Base-by-base conservation (phyloP, 2,888 invertebrate species). In the Scaptomyza polygonia region DNA sequence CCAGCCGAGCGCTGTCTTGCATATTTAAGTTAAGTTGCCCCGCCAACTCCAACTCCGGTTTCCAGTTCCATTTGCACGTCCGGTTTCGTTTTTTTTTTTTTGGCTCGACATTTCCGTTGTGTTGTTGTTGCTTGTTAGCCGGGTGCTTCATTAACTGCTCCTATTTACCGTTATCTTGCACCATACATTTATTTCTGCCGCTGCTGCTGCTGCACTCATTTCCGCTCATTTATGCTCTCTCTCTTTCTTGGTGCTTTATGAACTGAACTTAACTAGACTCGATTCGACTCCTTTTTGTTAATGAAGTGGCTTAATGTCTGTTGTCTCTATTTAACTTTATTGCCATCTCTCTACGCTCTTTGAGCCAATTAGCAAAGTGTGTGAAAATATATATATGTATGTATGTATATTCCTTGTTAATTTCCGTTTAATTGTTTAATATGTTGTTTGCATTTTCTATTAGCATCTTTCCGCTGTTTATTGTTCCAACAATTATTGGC, bases 391-490 rank as follows among this genome's bases (percentile, higher is more conserved):
- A 55, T 45, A 42, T 32, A 57, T 51, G 79, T 71, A 29, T 44
- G 45, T 36, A 42, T 34, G 52, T 49, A 78, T 81, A 72, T 81
- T 79, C 81, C 57, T 81, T 84, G 82, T 70, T 82, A 82, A 82
- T 82, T 82, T 82, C 82, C 82, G 82, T 84, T 84, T 82, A 82
- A 82, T 82, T 82, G 84, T 82, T 82, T 82, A 84, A 81, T 84
- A 81, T 84, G 71, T 84, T 81, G 79, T 81, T 84, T 81, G 84
- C 84, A 82, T 75, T 79, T 77, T 68, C 81, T 69, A 79, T 81
- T 83, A 77, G 71, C 80, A 65, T 56, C 75, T 61, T 76, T 82
- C 80, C 80, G 76, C 48, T 49, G 65, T 42, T 63, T 67, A 72
- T 79, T 82, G 78, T 75, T 70, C 36, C 47, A 36, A 53, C 67